Evolutionary conservation across 2,888 invertebrate genomes (phyloP).

Genomic region (Melipona beecheii): DNA sequence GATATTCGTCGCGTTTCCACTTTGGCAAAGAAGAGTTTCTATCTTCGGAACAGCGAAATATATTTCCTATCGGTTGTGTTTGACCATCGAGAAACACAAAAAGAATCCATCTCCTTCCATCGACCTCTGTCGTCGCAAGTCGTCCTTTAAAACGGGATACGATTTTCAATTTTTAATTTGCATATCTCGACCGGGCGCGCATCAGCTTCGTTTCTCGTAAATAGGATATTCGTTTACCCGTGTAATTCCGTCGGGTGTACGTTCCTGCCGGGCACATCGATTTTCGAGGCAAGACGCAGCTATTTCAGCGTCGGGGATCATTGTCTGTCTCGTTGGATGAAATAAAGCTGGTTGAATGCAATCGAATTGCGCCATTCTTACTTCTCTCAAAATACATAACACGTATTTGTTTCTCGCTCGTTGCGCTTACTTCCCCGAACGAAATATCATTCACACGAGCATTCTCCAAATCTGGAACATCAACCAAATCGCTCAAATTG

Average conservation of each 20-base stretch:
- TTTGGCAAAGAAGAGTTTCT: background rate
- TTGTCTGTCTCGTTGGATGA: conserved; percentile 4
- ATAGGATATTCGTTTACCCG: background rate
- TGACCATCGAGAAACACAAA: background rate
- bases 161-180: conserved; percentile 22
- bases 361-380: conserved; percentile 29
- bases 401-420: conserved; percentile 7
- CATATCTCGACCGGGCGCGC: background rate
- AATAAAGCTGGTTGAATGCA: conserved; percentile 3
- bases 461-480: background rate
- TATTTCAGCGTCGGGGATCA: conserved; percentile 11
- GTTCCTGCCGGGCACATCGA: background rate
- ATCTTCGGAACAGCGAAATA: background rate
- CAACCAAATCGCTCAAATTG: too few relatives aligned
- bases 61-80: conserved; percentile 21
- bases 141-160: background rate
- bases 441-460: background rate
- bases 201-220: background rate
- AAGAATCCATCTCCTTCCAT: background rate
- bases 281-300: background rate
- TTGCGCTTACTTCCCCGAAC: background rate
- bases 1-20: conserved; percentile 12
- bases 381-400: background rate
- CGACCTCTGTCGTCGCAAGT: background rate
- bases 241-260: background rate